Base-by-base conservation (phyloP, 2,113 vertebrate species). In the Heliornis fulica region DNA sequence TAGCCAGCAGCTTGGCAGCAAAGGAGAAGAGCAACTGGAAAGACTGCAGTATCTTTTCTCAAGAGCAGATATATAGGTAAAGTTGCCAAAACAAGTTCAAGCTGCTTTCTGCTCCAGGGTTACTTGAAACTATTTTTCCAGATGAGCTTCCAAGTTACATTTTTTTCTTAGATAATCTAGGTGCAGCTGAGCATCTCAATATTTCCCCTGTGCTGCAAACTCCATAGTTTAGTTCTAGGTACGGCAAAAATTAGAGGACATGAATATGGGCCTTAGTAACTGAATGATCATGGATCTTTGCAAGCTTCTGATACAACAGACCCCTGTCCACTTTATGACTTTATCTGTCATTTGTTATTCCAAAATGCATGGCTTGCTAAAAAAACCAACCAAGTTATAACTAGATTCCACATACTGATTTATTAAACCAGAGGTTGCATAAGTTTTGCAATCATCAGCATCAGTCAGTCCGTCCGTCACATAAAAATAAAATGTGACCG, bases 51-150 rank as follows among this genome's bases (percentile, higher is more conserved):
- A 19, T n/a, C 48, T 87, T 81, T 69, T 83, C 51, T 83, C 23
- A 29, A 48, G 15, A 66, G 60, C 31, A 92, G 46, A 46, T 23
- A 34, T 0, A 4, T 29, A 74, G 14, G 34, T 6, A 36, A 88
- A 86, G 11, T 36, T 23, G 12, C 36, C 9, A 57, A 84, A 93
- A 89, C 41, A 89, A 83, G 57, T 56, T 25, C 41, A 87, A 63
- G 68, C 34, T 78, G 72, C 69, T 83, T 84, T 54, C 70, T 53
- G 43, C 59, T 75, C 51, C 36, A 51, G 34, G 36, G 17, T 34
- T 82, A 72, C 59, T 68, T 81, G 91, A 95, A 91, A 50, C 25
- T 80, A 45, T 51, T 83, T 88, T 83, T 79, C 53, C 61, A 76
- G 2, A 60, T 31, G 28, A 83, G 28, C 57, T 94, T 45, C 53